Evolutionary conservation across 1,140 invertebrate genomes (phyloP), one percentile per base, ranked within the genome.

Genomic region (Anoplolepis gracilipes): DNA sequence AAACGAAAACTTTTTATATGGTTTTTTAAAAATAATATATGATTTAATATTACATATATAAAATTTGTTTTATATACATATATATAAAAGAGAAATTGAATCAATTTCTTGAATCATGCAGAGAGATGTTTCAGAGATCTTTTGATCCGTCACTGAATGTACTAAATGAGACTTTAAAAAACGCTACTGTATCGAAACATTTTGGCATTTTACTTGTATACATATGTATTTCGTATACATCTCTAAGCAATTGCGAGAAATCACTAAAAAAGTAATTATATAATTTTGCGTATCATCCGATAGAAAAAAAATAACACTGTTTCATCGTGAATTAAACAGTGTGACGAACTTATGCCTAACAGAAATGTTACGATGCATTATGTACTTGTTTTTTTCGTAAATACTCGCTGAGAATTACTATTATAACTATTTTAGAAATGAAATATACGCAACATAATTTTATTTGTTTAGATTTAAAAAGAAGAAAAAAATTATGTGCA

Each of bases 141-240:
- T 72, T 53, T 53, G 55, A 78, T 78, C 76, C 42, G 76, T 61
- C 61, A 78, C 76, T 78, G 76, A 67, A 78, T 13, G 19, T 49
- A 65, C 13, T 7, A 25, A 65, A 65, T 22, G n/a, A 8, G n/a
- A 78, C 6, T 46, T 25, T 3, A 49, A 49, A 67, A 65, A 49
- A 8, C 46, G 39, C 39, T 62, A 13, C 1, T 67, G 13, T 53
- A 78, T n/a, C 39, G 13, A 53, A 65, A 42, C 33, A 78, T 53
- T 67, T 76, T 39, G 33, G 13, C 59, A 28, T 16, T 62, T 28
- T 10, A 16, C 57, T 39, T 57, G 30, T 36, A 75, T n/a, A 33
- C 39, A 76, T 36, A 49, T 73, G 13, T 57, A 76, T 76, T 61
- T 39, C 13, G 33, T 1, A 16, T 36, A 62, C 16, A 19, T 76